These are phyloP conservation scores for Junonia oenone DNA, from an alignment of 2,888 invertebrate genomes.

Conservation along the genomic window DNA sequence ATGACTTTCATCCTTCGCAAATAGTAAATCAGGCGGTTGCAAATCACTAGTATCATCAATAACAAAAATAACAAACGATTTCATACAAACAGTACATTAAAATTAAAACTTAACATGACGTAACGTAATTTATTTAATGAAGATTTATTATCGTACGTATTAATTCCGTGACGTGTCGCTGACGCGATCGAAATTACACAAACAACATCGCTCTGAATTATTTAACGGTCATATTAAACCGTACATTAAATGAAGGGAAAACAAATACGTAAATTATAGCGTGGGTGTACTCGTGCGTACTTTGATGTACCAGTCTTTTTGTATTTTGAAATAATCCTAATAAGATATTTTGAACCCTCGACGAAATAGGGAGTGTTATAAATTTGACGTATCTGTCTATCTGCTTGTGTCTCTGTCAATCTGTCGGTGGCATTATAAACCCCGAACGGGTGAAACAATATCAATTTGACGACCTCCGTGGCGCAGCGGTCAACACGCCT, in stretches of 20 bases:
- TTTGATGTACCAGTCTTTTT: neutral
- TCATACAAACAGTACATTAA: neutral
- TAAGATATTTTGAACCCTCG: too few relatives aligned
- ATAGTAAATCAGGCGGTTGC: too few relatives aligned
- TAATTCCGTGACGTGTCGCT: neutral
- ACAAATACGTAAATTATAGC: slow-evolving; percentile 13
- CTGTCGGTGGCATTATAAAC: too few relatives aligned
- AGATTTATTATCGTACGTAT: slow-evolving; percentile 10
- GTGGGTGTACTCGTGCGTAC: neutral
- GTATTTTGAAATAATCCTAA: too few relatives aligned
- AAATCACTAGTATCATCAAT: too few relatives aligned
- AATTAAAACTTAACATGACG: neutral
- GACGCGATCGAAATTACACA: slow-evolving; percentile 11
- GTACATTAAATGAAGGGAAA: slow-evolving; percentile 4
- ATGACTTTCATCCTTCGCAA: too few relatives aligned
- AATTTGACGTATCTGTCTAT: too few relatives aligned
- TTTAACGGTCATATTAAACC: slow-evolving; percentile 4
- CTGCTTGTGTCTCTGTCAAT: too few relatives aligned
- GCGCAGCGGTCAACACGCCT: too few relatives aligned
- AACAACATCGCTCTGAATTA: slow-evolving; percentile 6
- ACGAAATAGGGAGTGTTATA: too few relatives aligned
- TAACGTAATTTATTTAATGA: neutral
- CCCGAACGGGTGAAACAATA: too few relatives aligned
- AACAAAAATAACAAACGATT: neutral
- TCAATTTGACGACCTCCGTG: too few relatives aligned